These are phyloP conservation scores for Synchiropus splendidus DNA, from an alignment of 2,113 vertebrate species.

Conservation along the genomic window DNA sequence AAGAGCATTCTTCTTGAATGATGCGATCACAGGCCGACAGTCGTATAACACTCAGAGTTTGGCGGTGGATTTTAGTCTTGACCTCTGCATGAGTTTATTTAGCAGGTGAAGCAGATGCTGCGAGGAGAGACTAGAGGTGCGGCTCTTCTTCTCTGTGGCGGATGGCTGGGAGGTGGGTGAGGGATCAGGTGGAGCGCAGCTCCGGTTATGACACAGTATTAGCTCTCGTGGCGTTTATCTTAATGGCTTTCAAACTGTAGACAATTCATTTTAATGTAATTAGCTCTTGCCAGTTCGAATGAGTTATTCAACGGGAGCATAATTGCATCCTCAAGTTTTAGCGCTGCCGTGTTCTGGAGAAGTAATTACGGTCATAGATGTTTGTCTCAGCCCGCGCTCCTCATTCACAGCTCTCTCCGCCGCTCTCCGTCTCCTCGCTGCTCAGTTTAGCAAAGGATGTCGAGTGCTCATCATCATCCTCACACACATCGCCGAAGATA, in stretches of 20 bases:
- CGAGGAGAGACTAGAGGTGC: conserved; percentile 41
- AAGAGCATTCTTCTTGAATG: no score
- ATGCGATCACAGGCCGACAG: no score
- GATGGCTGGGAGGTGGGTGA: conserved; percentile 1
- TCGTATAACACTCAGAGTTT: no score
- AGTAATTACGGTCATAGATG: conserved; percentile 69
- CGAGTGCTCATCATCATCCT: no score
- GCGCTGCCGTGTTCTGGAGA: conserved; percentile 56
- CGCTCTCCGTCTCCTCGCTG: conserved; percentile 7
- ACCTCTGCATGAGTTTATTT: no score
- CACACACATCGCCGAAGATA: no score
- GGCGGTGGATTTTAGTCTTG: no score
- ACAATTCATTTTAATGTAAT: conserved; percentile 71
- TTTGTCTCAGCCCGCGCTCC: conserved; percentile 17
- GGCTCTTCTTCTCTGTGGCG: conserved; percentile 39
- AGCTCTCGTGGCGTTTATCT: conserved; percentile 66
- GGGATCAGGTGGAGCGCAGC: conserved; percentile 6
- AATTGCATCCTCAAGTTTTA: conserved; percentile 68
- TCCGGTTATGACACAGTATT: conserved; percentile 63
- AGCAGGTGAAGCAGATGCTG: conserved; percentile 65
- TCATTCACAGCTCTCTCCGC: neutral
- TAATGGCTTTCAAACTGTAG: conserved; percentile 59
- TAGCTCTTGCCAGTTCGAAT: conserved; percentile 66
- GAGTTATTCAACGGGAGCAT: conserved; percentile 68
- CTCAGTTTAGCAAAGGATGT: no score